phyloP scores from a whole-genome alignment of 2,888 invertebrate genomes.

The Fragum sueziense region DNA sequence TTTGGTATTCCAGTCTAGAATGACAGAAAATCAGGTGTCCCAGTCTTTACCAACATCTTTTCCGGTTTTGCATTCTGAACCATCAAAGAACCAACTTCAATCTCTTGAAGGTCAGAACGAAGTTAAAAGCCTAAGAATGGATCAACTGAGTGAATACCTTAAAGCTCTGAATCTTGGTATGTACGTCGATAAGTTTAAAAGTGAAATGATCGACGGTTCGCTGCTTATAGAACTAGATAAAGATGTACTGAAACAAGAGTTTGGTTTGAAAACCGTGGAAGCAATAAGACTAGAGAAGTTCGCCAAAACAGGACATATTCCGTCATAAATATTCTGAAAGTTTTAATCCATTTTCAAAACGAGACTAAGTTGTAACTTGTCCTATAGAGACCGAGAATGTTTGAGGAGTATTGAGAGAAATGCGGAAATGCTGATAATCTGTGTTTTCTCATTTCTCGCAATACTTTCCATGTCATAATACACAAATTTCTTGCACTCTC shows the following conservation, averaged over 20 bases:
- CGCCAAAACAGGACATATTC: slow-evolving; percentile 61
- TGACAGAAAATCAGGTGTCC: too few species aligned
- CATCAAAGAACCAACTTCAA: not conserved
- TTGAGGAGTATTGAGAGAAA: too few species aligned
- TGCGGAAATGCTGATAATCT: too few species aligned
- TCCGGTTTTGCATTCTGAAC: not conserved
- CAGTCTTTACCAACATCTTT: not conserved
- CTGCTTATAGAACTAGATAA: slow-evolving; percentile 50
- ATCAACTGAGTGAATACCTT: slow-evolving; percentile 53
- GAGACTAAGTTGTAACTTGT: too few species aligned
- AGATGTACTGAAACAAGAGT: slow-evolving; percentile 51
- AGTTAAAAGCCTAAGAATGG: slow-evolving; percentile 55
- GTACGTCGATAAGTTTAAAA: slow-evolving; percentile 51
- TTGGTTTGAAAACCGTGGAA: slow-evolving; percentile 59
- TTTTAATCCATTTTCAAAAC: too few species aligned
- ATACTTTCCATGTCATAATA: too few species aligned
- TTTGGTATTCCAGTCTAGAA: not conserved
- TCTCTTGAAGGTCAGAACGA: slow-evolving; percentile 18
- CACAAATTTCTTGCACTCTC: too few species aligned
- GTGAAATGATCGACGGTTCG: slow-evolving; percentile 58
- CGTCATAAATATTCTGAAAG: slow-evolving; percentile 22
- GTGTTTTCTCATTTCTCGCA: too few species aligned
- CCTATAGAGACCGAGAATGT: too few species aligned
- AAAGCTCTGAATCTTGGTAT: slow-evolving; percentile 58
- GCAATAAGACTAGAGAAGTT: slow-evolving; percentile 61